Base-by-base conservation (phyloP, 1,140 invertebrate species). In the Procambarus virginalis region DNA sequence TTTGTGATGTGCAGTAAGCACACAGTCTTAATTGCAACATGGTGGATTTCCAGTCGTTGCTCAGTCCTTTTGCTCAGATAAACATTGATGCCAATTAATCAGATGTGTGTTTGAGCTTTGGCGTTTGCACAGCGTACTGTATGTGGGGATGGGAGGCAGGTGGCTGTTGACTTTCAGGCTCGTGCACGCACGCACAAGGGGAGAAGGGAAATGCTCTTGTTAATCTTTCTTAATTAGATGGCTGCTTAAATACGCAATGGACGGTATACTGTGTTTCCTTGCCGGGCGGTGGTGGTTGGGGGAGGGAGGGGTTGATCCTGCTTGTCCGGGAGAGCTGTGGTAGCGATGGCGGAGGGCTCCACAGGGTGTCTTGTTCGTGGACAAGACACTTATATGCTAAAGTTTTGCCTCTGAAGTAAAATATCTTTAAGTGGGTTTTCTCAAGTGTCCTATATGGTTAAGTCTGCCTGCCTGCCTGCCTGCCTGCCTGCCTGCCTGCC, bases 71-170 rank as follows among this genome's bases (percentile, higher is more conserved):
- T 58, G 55, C 17, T 34, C 78, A 58, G 78, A 80, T 80, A 58
- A 80, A 80, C 78, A 80, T 80, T 80, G 49, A 80, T 80, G 78
- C 78, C 78, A 80, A 80, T 80, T 80, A 80, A 80, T 80, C 55
- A 80, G 78, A 55, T 80, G 78, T 58, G 49, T 80, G 78, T 80
- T 80, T 80, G 78, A 80, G 78, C 78, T 55, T 55, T 34, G 46
- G 49, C 22, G 49, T 80, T 80, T 80, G 34, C 78, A 22, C 49
- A 80, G 78, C 78, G 78, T 80, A 12, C 55, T 80, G 20, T 80
- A 55, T 58, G 49, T 58, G 78, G 78, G 78, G 51, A 55, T 34
- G 34, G 34, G 34, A 34, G 34, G 34, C 1, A 34, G 77, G 77
- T 22, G 49, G 51, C 48, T 78, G 77, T 78, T 78, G 77, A 78